phyloP scores from a whole-genome alignment of 2,888 invertebrate genomes.

The Cerastis rubricosa region DNA sequence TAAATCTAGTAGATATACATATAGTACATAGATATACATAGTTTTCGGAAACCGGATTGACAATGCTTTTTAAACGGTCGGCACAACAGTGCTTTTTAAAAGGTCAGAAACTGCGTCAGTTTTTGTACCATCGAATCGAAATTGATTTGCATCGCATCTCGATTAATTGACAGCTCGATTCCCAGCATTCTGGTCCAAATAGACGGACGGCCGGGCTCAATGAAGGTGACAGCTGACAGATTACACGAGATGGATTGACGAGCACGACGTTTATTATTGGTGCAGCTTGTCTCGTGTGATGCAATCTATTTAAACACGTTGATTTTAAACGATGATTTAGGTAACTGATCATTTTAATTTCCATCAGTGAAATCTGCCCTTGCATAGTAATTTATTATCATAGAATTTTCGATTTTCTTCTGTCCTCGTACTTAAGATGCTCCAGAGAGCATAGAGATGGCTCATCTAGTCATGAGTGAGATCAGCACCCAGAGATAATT shows the following conservation, averaged over 20 bases:
- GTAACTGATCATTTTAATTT: neutral
- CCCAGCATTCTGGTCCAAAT: constrained; percentile 60
- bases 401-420: neutral
- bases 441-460: neutral
- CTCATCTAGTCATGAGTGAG: neutral
- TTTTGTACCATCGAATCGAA: constrained; percentile 1
- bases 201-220: constrained; percentile 49
- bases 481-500: neutral
- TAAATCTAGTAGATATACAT: neutral
- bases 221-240: constrained; percentile 59
- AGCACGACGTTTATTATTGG: constrained; percentile 42
- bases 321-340: neutral
- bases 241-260: constrained; percentile 50
- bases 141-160: constrained; percentile 43
- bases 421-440: neutral
- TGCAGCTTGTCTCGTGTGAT: constrained; percentile 32
- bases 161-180: constrained; percentile 59
- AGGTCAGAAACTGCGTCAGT: neutral
- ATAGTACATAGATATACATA: neutral
- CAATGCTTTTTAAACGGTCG: neutral
- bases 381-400: neutral
- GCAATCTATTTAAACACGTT: constrained; percentile 27
- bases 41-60: neutral
- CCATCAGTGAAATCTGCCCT: neutral
- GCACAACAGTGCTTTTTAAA: neutral